Percentiles rank a stretch among this genome's conserved stretches.
Conservation (phyloP, 2,888 invertebrate species). For the Coremacera marginata region DNA sequence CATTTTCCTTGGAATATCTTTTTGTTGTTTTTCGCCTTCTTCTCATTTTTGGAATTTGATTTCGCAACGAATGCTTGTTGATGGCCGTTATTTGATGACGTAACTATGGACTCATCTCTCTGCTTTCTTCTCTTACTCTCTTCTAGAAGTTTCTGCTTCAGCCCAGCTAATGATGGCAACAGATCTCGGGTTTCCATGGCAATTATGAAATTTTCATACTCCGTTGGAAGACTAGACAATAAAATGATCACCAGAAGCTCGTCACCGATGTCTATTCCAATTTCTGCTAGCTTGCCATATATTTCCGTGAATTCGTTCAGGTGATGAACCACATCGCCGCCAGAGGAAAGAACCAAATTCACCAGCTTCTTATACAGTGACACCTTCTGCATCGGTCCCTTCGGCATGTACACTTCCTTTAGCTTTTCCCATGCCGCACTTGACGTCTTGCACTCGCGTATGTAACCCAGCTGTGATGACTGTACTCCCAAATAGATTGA, state of each 20-base stretch:
- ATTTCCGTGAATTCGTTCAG: no score
- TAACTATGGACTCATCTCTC: constrained; percentile 19
- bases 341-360: no score
- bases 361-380: no score
- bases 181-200: not conserved
- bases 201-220: not conserved
- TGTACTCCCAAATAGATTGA: constrained; percentile 34
- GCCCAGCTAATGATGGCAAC: constrained; percentile 9
- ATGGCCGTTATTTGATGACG: constrained; percentile 11
- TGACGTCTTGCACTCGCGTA: no score
- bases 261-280: no score
- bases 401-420: no score
- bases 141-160: constrained; percentile 42
- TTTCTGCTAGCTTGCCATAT: no score
- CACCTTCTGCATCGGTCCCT: no score
- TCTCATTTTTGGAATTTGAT: not conserved
- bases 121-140: constrained; percentile 34
- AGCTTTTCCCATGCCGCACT: no score
- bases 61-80: constrained; percentile 21
- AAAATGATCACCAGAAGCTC: constrained; percentile 24
- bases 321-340: no score
- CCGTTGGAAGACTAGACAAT: not conserved
- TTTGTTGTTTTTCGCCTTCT: constrained; percentile 19
- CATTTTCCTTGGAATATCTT: constrained; percentile 18
- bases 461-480: no score